Percentiles rank a stretch among this genome's conserved stretches.
Conservation (phyloP, 2,797 vertebrate genomes). For the Gila robusta region DNA sequence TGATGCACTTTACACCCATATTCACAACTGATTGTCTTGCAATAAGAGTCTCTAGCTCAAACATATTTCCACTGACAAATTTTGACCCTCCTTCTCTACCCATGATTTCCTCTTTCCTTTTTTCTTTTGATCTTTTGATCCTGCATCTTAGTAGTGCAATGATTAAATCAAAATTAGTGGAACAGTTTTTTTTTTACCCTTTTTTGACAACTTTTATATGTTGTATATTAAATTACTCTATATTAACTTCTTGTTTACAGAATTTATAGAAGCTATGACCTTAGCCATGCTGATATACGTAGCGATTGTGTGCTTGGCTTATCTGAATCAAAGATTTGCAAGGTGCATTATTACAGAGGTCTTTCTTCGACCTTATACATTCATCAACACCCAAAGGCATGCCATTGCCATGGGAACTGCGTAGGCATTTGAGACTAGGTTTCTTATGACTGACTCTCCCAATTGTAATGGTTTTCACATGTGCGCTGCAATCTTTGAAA, state of each 20-base stretch:
- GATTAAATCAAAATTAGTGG: too few species aligned
- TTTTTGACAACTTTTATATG: not conserved
- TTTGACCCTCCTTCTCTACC: not conserved
- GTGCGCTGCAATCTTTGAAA: not conserved
- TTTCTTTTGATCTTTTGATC: not conserved
- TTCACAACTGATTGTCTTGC: not conserved
- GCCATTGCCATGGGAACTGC: conserved; percentile 48
- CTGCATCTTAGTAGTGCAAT: not conserved
- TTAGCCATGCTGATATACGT: not conserved
- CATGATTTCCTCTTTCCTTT: not conserved
- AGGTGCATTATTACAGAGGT: not conserved
- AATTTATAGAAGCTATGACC: not conserved
- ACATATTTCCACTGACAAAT: not conserved
- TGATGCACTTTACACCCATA: not conserved
- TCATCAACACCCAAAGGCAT: not conserved
- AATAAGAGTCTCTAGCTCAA: not conserved
- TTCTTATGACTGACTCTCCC: conserved; percentile 6
- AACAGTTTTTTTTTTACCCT: too few species aligned
- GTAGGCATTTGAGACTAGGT: not conserved
- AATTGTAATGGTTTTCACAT: not conserved
- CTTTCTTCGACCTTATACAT: conserved; percentile 4
- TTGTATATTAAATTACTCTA: not conserved
- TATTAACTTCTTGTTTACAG: not conserved
- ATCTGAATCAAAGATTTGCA: not conserved
- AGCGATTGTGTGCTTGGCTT: not conserved